phyloP scores from a whole-genome alignment of 2,888 invertebrate species.

The Mesochorus sp. region DNA sequence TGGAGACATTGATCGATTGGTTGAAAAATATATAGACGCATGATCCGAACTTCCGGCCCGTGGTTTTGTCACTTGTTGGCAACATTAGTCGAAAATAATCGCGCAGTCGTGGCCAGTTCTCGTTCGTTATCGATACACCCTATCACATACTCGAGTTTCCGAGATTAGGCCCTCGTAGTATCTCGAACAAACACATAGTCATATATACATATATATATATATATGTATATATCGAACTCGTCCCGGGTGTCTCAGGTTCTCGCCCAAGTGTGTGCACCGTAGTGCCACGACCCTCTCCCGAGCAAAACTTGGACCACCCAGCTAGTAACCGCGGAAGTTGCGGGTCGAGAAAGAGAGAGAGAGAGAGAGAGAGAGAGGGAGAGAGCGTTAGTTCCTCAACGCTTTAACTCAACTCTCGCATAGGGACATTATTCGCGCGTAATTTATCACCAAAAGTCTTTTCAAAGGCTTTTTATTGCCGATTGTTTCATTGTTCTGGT shows the following conservation, averaged over 20 bases:
- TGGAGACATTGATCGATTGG: no score
- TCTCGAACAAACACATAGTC: slow-evolving; percentile 1
- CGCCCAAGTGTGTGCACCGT: slow-evolving; percentile 38
- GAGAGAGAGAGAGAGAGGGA: slow-evolving; percentile 35
- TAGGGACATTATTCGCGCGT: slow-evolving; percentile 49
- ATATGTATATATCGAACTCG: slow-evolving; percentile 18
- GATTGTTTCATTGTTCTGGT: slow-evolving; percentile 3
- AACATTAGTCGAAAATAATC: no score
- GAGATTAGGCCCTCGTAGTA: slow-evolving; percentile 37
- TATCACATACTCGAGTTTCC: slow-evolving; percentile 60
- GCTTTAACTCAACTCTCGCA: slow-evolving; percentile 26
- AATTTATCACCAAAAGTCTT: slow-evolving; percentile 2
- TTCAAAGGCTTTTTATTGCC: slow-evolving; percentile 3
- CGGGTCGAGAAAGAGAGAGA: slow-evolving; percentile 54
- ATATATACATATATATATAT: not conserved
- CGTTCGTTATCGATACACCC: slow-evolving; percentile 57
- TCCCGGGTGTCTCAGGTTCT: slow-evolving; percentile 50
- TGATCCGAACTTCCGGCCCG: no score
- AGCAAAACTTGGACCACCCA: slow-evolving; percentile 71
- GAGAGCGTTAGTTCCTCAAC: slow-evolving; percentile 22
- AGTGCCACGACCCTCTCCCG: slow-evolving; percentile 46
- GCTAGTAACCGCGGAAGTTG: slow-evolving; percentile 73
- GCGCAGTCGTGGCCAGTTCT: no score
- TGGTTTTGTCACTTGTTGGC: no score
- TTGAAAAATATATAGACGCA: no score